These are phyloP conservation scores for Pseudomyrmex concolor DNA, from an alignment of 1,140 invertebrate genomes.

Conservation along the genomic window DNA sequence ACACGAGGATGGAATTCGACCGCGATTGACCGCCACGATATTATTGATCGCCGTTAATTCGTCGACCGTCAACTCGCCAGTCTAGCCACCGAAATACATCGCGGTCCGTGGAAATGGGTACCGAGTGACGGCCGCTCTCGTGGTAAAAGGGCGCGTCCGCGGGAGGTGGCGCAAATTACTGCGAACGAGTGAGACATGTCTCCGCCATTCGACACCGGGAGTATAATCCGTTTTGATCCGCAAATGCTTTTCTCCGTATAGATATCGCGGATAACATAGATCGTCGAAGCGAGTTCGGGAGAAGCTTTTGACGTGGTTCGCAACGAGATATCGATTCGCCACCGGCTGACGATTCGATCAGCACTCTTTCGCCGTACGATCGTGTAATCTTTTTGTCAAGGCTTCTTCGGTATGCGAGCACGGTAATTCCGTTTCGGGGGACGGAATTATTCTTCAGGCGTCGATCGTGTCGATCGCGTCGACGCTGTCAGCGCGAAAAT, in stretches of 20 bases:
- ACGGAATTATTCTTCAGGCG: too few species aligned
- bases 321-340: conserved; percentile 14
- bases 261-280: conserved; percentile 49
- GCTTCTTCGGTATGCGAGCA: conserved; percentile 15
- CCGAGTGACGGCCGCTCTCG: not conserved
- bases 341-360: conserved; percentile 2
- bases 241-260: conserved; percentile 52
- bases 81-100: conserved; percentile 31
- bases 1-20: conserved; percentile 19
- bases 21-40: conserved; percentile 23
- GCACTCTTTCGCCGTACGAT: not conserved
- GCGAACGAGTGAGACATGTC: conserved; percentile 26
- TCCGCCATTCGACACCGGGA: conserved; percentile 7
- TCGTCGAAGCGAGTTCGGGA: not conserved
- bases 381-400: conserved; percentile 50
- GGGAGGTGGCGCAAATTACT: conserved; percentile 53
- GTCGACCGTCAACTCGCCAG: conserved; percentile 13
- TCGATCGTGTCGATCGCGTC: conserved; percentile 27
- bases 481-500: conserved; percentile 22
- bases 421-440: conserved; percentile 47
- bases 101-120: conserved; percentile 17
- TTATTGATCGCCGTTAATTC: conserved; percentile 46
- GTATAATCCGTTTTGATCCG: conserved; percentile 68
- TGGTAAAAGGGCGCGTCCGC: not conserved
- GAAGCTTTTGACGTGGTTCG: conserved; percentile 49